A percentile compares a stretch with the other conserved stretches of the same genome.
Conservation (phyloP, 2,113 vertebrate genomes). For the Dipodomys ordii region DNA sequence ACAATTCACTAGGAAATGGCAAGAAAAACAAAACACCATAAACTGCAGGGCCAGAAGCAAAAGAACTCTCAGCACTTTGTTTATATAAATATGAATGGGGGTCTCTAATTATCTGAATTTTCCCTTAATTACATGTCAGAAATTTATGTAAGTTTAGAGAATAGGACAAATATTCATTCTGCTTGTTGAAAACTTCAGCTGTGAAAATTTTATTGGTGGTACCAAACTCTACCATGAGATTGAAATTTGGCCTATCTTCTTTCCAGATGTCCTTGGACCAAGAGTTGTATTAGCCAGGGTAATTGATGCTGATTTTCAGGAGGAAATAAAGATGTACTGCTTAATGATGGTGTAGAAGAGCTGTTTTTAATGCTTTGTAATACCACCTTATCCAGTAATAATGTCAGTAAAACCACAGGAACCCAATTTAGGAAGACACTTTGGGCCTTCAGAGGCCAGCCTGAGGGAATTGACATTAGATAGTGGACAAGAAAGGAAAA, state of each 20-base stretch:
- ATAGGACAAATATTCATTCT: background rate
- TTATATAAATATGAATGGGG: background rate
- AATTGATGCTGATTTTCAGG: background rate
- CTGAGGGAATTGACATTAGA: background rate
- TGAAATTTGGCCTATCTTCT: background rate
- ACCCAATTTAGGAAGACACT: background rate
- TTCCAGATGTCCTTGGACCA: background rate
- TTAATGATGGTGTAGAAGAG: background rate
- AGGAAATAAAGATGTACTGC: background rate
- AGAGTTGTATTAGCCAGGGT: background rate
- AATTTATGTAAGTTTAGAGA: slow-evolving; percentile 33
- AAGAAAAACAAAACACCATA: background rate
- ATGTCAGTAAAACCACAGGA: background rate
- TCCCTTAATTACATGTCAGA: background rate
- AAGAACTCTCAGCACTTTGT: background rate
- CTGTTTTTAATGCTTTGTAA: background rate
- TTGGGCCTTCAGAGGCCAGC: background rate
- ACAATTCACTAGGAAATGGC: background rate
- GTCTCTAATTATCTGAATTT: background rate
- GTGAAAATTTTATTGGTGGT: rapidly evolving
- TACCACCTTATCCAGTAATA: background rate
- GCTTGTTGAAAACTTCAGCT: background rate
- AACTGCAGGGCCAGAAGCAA: background rate
- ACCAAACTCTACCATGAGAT: background rate
- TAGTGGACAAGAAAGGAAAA: background rate